These are phyloP conservation scores for Myotis pilosus DNA, from an alignment of 2,797 vertebrate species.

Conservation along the genomic window DNA sequence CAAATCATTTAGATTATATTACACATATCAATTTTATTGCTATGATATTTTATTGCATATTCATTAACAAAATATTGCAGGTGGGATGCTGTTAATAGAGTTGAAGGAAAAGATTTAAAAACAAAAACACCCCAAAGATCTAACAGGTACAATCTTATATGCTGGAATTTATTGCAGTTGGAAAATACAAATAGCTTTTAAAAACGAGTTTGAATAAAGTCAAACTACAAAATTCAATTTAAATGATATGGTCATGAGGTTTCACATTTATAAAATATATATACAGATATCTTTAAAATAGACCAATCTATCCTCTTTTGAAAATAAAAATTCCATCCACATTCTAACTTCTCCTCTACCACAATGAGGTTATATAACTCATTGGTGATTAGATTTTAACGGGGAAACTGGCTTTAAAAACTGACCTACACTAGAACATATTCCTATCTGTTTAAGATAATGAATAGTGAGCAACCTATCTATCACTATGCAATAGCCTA, in stretches of 20 bases:
- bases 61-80: neutral
- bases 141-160: neutral
- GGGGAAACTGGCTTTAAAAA: slow-evolving; percentile 58
- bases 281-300: neutral
- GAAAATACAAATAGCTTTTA: neutral
- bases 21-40: neutral
- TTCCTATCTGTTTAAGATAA: slow-evolving; percentile 80
- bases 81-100: neutral
- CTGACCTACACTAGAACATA: slow-evolving; percentile 62
- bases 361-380: slow-evolving; percentile 71
- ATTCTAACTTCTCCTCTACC: slow-evolving; percentile 65
- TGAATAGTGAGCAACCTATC: slow-evolving; percentile 70
- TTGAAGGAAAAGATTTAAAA: neutral
- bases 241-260: slow-evolving; percentile 58
- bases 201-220: slow-evolving; percentile 52
- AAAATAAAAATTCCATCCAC: slow-evolving; percentile 66
- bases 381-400: slow-evolving; percentile 58
- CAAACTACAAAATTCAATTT: slow-evolving; percentile 60
- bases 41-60: neutral
- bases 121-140: neutral
- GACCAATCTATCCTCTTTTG: slow-evolving; percentile 49
- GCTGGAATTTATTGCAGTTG: neutral
- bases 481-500: slow-evolving; percentile 78
- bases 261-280: slow-evolving; percentile 11
- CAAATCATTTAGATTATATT: neutral